These are phyloP conservation scores for Pantherophis vulpinus DNA, from an alignment of 2,797 vertebrate genomes.

Conservation along the genomic window DNA sequence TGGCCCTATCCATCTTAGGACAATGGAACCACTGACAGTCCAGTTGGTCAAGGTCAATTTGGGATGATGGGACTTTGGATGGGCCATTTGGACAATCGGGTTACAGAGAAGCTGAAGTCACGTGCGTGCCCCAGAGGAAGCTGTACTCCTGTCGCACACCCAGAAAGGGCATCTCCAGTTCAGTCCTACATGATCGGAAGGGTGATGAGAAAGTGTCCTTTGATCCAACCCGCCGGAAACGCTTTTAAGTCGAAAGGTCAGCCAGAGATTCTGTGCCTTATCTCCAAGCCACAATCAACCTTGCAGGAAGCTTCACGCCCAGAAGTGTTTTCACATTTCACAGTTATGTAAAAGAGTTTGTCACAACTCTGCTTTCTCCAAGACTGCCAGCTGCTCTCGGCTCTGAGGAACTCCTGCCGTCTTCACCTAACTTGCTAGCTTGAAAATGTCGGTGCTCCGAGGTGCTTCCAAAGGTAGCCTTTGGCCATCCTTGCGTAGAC, in stretches of 20 bases:
- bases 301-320: not conserved
- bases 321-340: not conserved
- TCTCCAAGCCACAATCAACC: not conserved
- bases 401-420: not conserved
- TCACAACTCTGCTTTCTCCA: not conserved
- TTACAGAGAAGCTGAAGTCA: not conserved
- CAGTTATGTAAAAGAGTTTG: not conserved
- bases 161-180: not conserved
- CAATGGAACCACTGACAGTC: not conserved
- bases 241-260: not conserved
- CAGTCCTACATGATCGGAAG: no score
- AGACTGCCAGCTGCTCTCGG: not conserved
- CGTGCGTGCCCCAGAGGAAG: not conserved
- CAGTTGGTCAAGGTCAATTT: not conserved
- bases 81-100: not conserved
- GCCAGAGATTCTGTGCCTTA: not conserved
- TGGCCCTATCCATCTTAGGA: not conserved
- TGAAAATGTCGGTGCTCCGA: not conserved
- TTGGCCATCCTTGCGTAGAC: not conserved
- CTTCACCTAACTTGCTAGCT: not conserved
- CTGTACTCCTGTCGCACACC: not conserved
- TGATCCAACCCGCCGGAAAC: not conserved
- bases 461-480: not conserved
- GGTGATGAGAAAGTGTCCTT: not conserved
- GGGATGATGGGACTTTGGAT: accelerated